These are phyloP conservation scores for Napeogenes sylphis DNA, from an alignment of 2,888 invertebrate genomes.

Conservation along the genomic window DNA sequence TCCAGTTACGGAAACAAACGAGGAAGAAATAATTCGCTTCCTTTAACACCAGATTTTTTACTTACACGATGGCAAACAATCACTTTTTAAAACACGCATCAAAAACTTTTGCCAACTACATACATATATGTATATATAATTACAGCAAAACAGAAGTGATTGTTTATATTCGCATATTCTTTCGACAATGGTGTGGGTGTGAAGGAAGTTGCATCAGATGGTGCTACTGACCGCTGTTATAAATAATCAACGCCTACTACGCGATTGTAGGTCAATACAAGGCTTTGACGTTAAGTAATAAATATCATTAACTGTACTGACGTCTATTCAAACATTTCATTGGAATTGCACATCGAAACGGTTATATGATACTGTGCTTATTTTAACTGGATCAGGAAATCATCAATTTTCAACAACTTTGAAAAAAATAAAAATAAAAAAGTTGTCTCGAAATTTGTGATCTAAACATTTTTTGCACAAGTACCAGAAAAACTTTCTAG, in stretches of 20 bases:
- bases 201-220: constrained; percentile 63
- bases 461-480: too few relatives aligned
- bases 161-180: constrained; percentile 29
- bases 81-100: constrained; percentile 37
- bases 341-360: too few relatives aligned
- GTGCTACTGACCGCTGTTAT: constrained; percentile 30
- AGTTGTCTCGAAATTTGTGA: too few relatives aligned
- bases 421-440: too few relatives aligned
- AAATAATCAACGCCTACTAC: constrained; percentile 27
- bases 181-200: constrained; percentile 51
- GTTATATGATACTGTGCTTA: too few relatives aligned
- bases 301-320: not conserved
- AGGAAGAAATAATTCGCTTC: constrained; percentile 32
- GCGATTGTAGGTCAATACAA: constrained; percentile 17
- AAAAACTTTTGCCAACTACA: constrained; percentile 15
- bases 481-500: too few relatives aligned
- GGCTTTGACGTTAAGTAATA: constrained; percentile 19
- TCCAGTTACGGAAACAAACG: constrained; percentile 25
- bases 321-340: too few relatives aligned
- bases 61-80: constrained; percentile 25
- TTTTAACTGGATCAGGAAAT: too few relatives aligned
- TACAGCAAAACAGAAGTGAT: constrained; percentile 4
- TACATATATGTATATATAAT: constrained; percentile 11
- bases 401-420: too few relatives aligned
- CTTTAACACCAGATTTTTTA: constrained; percentile 26